Percentiles rank a stretch among this genome's conserved stretches.
These are phyloP conservation scores for Artibeus jamaicensis DNA, from an alignment of 2,797 vertebrate genomes.

Conservation along the genomic window DNA sequence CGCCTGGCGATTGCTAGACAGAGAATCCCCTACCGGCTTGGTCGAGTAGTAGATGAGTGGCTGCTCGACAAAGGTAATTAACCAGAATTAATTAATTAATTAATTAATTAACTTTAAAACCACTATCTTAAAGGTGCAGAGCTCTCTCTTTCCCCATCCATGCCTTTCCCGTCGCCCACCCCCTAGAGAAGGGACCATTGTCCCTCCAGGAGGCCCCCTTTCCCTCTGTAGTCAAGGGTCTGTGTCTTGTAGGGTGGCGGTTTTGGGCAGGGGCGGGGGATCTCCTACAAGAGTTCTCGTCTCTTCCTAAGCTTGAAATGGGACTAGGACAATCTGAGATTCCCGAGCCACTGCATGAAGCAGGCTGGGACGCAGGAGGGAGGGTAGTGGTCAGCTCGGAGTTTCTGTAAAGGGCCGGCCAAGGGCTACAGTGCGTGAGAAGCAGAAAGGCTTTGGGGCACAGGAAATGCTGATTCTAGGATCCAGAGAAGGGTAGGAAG, in stretches of 20 bases:
- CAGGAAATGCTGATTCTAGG: neutral
- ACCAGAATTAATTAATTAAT: constrained; percentile 90
- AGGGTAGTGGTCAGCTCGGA: neutral
- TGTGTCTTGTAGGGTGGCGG: neutral
- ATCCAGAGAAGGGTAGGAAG: neutral
- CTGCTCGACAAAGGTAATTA: constrained; percentile 99
- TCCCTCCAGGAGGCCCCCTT: neutral
- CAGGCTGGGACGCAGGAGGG: neutral
- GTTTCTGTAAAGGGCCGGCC: neutral
- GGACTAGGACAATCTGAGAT: neutral
- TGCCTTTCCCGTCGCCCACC: neutral
- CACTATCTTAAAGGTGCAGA: constrained; percentile 88
- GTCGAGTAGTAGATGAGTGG: constrained; percentile 99
- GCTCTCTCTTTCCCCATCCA: constrained; percentile 62
- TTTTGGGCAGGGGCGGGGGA: neutral
- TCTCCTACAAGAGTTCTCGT: neutral
- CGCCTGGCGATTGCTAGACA: constrained; percentile 99
- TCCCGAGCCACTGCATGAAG: neutral
- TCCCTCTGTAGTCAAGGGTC: neutral
- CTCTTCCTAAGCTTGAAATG: neutral
- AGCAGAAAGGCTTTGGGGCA: neutral
- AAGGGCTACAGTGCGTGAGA: neutral
- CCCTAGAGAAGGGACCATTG: constrained; percentile 12
- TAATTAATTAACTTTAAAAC: constrained; percentile 74
- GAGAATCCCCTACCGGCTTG: constrained; percentile 99